A percentile compares a stretch with the other conserved stretches of the same genome.
Conservation (phyloP, 64 coral and sea anemone genomes). For the Actinia tenebrosa region DNA sequence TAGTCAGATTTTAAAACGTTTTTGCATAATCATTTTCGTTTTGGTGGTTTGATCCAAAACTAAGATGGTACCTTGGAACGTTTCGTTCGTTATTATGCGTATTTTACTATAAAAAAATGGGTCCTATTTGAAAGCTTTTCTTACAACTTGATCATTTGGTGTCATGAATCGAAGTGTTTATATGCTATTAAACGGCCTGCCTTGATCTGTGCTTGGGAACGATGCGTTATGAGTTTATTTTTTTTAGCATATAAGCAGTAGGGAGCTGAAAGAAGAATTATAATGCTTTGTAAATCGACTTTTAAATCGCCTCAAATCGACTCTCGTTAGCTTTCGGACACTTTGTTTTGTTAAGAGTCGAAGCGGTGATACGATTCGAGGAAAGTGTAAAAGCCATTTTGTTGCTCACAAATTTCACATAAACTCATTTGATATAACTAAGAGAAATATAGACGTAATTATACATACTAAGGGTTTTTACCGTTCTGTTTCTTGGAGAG, state of each 20-base stretch:
- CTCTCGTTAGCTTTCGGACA: conserved; percentile 14
- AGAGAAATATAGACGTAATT: conserved; percentile 7
- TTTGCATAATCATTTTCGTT: conserved; percentile 26
- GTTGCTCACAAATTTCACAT: conserved; percentile 24
- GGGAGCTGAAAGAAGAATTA: conserved; percentile 22
- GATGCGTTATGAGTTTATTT: conserved; percentile 11
- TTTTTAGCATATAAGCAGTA: conserved; percentile 22
- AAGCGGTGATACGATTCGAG: background rate
- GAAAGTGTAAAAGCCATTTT: conserved; percentile 10
- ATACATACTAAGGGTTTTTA: background rate
- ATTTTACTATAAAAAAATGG: background rate
- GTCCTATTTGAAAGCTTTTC: background rate
- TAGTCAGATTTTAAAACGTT: conserved; percentile 24
- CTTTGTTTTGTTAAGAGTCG: conserved; percentile 10
- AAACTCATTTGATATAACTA: conserved; percentile 9
- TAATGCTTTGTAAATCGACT: conserved; percentile 21
- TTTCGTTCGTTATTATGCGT: conserved; percentile 7
- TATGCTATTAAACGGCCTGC: conserved; percentile 13
- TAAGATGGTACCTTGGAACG: background rate
- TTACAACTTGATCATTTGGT: conserved; percentile 20
- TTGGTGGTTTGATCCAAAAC: background rate
- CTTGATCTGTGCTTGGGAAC: conserved; percentile 4
- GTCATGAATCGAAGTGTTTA: conserved; percentile 21
- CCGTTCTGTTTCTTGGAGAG: background rate
- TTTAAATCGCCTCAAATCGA: conserved; percentile 3